Evolutionary conservation across 53 echinoderm and acorn worm genomes (phyloP).

Genomic region (Holothuria scabra): DNA sequence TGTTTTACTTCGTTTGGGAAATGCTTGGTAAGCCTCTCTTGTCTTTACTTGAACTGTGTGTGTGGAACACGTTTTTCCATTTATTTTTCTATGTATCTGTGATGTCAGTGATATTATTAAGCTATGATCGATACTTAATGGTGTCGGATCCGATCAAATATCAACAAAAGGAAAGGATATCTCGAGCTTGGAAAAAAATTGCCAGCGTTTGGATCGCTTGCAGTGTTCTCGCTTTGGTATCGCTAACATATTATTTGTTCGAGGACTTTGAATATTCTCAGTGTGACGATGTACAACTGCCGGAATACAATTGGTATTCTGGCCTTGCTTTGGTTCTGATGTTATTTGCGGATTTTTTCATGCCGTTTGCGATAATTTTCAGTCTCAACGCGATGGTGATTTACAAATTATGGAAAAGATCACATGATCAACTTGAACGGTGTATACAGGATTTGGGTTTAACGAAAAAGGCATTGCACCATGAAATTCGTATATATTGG

Average conservation of each 20-base stretch:
- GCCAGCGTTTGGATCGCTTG: slow-evolving; percentile 1
- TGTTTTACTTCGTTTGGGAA: slow-evolving; percentile 8
- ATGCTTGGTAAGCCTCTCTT: not conserved
- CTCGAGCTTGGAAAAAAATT: not conserved
- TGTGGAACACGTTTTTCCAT: slow-evolving; percentile 19
- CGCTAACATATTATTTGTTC: not conserved
- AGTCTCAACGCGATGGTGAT: slow-evolving; percentile 16
- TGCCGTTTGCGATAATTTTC: slow-evolving; percentile 14
- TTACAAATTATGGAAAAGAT: slow-evolving; percentile 4
- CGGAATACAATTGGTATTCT: not conserved
- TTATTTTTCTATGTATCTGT: slow-evolving; percentile 30
- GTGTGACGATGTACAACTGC: not conserved
- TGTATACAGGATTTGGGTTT: slow-evolving; percentile 16
- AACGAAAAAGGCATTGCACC: not conserved
- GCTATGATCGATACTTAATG: slow-evolving; percentile 43
- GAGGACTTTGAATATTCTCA: not conserved
- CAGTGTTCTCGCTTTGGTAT: not conserved
- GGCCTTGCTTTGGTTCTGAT: not conserved
- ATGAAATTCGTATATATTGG: not conserved
- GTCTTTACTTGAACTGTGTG: not conserved
- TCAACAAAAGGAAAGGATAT: not conserved
- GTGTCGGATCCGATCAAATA: slow-evolving; percentile 42
- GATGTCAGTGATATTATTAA: slow-evolving; percentile 15
- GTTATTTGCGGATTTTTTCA: slow-evolving; percentile 20
- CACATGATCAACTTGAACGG: slow-evolving; percentile 4